Base-by-base conservation (phyloP, 2,113 vertebrate genomes). In the Vombatus ursinus region DNA sequence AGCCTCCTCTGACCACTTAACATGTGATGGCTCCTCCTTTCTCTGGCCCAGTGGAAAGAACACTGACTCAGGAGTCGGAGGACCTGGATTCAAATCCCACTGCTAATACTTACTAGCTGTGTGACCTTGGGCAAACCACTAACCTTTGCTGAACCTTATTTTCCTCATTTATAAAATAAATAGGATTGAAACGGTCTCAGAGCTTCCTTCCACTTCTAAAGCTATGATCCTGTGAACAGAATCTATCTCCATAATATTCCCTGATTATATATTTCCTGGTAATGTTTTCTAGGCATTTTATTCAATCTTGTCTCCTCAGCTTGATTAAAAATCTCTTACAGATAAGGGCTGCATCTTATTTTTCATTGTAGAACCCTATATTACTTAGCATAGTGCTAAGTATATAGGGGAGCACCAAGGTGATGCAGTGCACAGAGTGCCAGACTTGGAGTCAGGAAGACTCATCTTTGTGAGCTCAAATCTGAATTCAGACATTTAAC, bases 251-350 rank as follows among this genome's bases (percentile, higher is more conserved):
- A 3, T 31, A 9, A 49, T 52, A 91, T 96, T 0, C 91, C 57
- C 53, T 95, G 50, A 24, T 47, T 49, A 19, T 44, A 19, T 90
- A 11, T 16, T 94, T n/a, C 47, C 61, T 89, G 44, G 14, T 7
- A 84, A 48, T 47, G 31, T 52, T 47, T 93, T 94, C 51, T 49
- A 24, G 91, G 44, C 24, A 28, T 37, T 91, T 89, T 68, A 52
- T 84, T 84, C 84, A 50, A 96, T 90, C 25, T 84, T 90, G 9
- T 89, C 57, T 92, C n/a, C 51, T 89, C 12, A 37, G 57, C 28
- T 31, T 31, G 2, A 68, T 68, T 37, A 94, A 90, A 89, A 93
- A 48, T 90, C 92, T 47, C 50, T 94, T 93, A 12, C 94, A 44
- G 12, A 94, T 49, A 92, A 52, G 16, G 28, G 4, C 89, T 24